Base-by-base conservation (phyloP, 2,797 vertebrate species). In the Chrysocyon brachyurus region DNA sequence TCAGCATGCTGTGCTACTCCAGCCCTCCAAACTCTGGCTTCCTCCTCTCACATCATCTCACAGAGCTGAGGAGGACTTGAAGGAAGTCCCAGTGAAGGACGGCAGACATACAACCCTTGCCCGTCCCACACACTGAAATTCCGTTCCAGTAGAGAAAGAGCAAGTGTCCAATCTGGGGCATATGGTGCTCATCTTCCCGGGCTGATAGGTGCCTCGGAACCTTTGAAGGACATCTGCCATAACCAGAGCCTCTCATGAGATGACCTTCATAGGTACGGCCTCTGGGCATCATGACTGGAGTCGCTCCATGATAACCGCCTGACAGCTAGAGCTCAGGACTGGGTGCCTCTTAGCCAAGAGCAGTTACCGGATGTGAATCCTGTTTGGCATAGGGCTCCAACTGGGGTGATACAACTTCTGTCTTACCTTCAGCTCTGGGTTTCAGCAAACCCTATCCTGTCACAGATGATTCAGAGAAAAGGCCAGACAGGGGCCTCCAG, bases 381-480 rank as follows among this genome's bases (percentile, higher is more conserved):
- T 95, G 70, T 72, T 72, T 95, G 92, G 83, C 59, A 33, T 0
- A 40, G 24, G 7, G 31, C 57, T 66, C 84, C 24, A 57, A 70
- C 1, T 9, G 9, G 36, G 31, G 4, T 56, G 21, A 63, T 26
- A 73, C 28, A 21, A 0, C 2, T 22, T 49, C 0, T 28, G 31
- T 40, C 24, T n/a, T 75, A 9, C 59, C 7, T 40, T 52, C 22
- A 17, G 11, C 22, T 59, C 64, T 56, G 12, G 3, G 26, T 40
- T 73, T 54, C 15, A 56, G 63, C 0, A 59, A 92, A 94, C 12
- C 56, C 87, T 49, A 19, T 31, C 63, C 40, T 40, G 54, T 70
- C 33, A 24, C 52, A 15, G 0, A 1, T 57, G 52, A 75, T 26
- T 59, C 36, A n/a, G 2, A 21, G 28, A 12, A 78, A 83, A 49